Evolutionary conservation across 2,113 vertebrate species (phyloP).

Genomic region (Sturnira hondurensis): DNA sequence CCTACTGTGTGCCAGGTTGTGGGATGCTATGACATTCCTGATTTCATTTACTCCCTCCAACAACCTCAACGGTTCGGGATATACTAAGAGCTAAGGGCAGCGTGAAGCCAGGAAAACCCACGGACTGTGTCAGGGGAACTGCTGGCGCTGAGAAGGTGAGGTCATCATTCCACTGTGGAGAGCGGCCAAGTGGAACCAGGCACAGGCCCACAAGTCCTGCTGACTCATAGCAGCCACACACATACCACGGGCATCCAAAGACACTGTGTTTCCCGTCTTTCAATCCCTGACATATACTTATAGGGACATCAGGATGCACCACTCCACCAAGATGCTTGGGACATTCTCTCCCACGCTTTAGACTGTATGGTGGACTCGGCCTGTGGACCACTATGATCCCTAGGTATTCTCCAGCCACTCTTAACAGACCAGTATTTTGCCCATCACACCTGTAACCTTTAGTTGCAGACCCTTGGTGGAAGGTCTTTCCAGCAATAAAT

Average conservation of each 20-base stretch:
- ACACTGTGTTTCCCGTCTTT: not conserved
- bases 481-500: not conserved
- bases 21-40: no score
- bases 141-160: not conserved
- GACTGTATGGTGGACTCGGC: not conserved
- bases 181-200: not conserved
- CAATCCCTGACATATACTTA: not conserved
- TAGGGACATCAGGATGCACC: not conserved
- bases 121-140: not conserved
- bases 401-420: not conserved
- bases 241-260: not conserved
- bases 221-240: not conserved
- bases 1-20: not conserved
- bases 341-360: not conserved
- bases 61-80: not conserved
- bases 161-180: not conserved
- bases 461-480: not conserved
- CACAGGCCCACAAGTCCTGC: not conserved
- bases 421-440: not conserved
- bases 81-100: fast-evolving
- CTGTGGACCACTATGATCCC: not conserved
- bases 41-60: not conserved
- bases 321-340: no score
- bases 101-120: not conserved
- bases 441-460: not conserved